Evolutionary conservation across 1,140 invertebrate species (phyloP), one percentile per base, ranked within the genome.

Genomic region (Platyscapa corneri): DNA sequence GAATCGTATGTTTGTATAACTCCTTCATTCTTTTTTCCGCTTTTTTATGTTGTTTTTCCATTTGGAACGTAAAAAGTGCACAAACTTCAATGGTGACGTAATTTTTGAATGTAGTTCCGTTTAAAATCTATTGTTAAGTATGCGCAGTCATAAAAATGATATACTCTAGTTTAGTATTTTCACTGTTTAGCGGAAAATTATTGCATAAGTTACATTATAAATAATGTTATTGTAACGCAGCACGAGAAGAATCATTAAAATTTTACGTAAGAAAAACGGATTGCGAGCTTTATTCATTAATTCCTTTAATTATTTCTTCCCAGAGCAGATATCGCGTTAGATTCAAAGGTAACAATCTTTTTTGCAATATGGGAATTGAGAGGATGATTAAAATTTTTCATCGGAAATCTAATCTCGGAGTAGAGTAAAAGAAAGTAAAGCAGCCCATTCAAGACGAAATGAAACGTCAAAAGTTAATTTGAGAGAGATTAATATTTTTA

Each of bases 11-110:
- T 84, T 74, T 74, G 49, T 84, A 74, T 49, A 85, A 81, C 39
- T 85, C 72, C 70, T 75, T 80, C 53, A 49, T n/a, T 74, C 34
- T 37, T 39, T 42, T 78, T 78, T 34, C 74, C 8, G 12, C 77
- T 74, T 80, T 85, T 80, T 85, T 18, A 75, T 76, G 67, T 75
- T 85, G 56, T 76, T 85, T 76, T 82, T 74, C 78, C 84, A 49
- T 76, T 77, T 82, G 42, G 23, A 39, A 49, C 64, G 75, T 70
- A 56, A 79, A 84, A 70, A 79, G 27, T 56, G 60, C 46, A 34
- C 46, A 42, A 78, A 56, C 75, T 53, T 79, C 76, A 78, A 84
- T 79, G 46, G 27, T 27, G 46, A 72, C 74, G 74, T 53, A 83
- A 83, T 77, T 65, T 75, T 37, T 42, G 60, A 83, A 83, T 67